A percentile compares a stretch with the other conserved stretches of the same genome.
phyloP scores from a whole-genome alignment of 2,113 vertebrate genomes.

The Pao palembangensis region DNA sequence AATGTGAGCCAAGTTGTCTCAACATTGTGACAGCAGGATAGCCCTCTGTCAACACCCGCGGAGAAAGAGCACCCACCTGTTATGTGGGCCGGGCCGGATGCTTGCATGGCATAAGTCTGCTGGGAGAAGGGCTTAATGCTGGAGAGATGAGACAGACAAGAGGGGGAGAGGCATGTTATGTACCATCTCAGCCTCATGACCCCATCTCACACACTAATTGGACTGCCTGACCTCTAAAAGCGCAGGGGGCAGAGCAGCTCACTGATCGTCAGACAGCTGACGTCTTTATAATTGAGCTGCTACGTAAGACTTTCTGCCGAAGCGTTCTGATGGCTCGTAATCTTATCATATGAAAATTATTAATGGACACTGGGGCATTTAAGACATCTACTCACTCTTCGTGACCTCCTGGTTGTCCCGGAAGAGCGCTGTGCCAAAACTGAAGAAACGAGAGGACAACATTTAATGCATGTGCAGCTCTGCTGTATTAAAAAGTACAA shows the following conservation, averaged over 20 bases:
- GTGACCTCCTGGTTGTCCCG: constrained; percentile 84
- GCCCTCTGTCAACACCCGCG: constrained; percentile 47
- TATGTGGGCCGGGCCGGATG: constrained; percentile 78
- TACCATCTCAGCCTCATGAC: constrained; percentile 44
- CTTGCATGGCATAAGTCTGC: constrained; percentile 86
- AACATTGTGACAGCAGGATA: constrained; percentile 29
- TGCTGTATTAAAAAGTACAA: too few species aligned
- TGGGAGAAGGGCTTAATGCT: constrained; percentile 96
- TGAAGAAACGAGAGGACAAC: constrained; percentile 49
- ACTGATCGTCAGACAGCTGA: constrained; percentile 54
- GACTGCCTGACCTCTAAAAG: constrained; percentile 52
- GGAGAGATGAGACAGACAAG: constrained; percentile 54
- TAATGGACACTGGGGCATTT: constrained; percentile 3
- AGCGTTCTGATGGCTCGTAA: constrained; percentile 38
- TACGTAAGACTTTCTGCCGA: constrained; percentile 38
- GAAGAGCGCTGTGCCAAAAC: constrained; percentile 91
- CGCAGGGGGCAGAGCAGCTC: constrained; percentile 30
- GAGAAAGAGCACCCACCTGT: constrained; percentile 77
- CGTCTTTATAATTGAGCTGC: constrained; percentile 47
- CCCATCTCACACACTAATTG: constrained; percentile 59
- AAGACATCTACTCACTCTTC: constrained; percentile 83
- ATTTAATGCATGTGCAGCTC: background rate
- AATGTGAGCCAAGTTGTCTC: constrained; percentile 19
- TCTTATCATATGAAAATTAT: constrained; percentile 26
- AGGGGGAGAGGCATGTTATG: constrained; percentile 53